These are phyloP conservation scores for Gerris buenoi DNA, from an alignment of 1,140 invertebrate species.

Conservation along the genomic window DNA sequence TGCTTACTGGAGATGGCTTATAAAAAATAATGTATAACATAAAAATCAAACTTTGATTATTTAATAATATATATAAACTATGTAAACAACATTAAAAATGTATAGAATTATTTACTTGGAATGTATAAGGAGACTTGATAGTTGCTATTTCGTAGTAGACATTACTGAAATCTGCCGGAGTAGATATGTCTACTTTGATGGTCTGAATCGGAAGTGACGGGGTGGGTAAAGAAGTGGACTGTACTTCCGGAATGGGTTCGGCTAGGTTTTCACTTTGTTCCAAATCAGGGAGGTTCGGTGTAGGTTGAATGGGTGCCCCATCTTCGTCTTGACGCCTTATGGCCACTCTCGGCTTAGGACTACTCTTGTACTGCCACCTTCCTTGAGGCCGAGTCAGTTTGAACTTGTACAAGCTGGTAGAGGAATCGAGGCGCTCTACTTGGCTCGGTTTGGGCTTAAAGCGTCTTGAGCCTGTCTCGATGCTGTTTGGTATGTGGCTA, in stretches of 20 bases:
- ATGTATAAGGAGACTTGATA: conserved; percentile 73
- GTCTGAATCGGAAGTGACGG: conserved; percentile 48
- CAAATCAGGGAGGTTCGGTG: conserved; percentile 12
- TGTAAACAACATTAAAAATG: neutral
- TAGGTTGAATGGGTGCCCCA: conserved; percentile 33
- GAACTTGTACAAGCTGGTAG: conserved; percentile 50
- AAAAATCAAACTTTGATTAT: too few relatives aligned
- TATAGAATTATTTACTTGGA: conserved; percentile 53
- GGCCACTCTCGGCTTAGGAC: conserved; percentile 64
- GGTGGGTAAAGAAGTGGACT: conserved; percentile 27
- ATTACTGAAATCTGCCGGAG: conserved; percentile 63
- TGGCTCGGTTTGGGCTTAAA: conserved; percentile 16
- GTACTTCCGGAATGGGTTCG: conserved; percentile 27
- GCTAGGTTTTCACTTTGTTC: conserved; percentile 33
- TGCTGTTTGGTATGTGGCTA: conserved; percentile 9
- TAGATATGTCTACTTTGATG: conserved; percentile 70
- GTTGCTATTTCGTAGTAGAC: conserved; percentile 76
- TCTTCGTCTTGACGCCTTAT: conserved; percentile 54
- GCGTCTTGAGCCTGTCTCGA: conserved; percentile 12
- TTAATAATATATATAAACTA: too few relatives aligned
- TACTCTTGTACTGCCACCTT: conserved; percentile 75
- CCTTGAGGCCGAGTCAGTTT: conserved; percentile 60
- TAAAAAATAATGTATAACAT: too few relatives aligned
- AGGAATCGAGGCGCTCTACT: conserved; percentile 22
- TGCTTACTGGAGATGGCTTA: too few relatives aligned